Evolutionary conservation across 2,113 vertebrate species (phyloP).

Genomic region (Gavia stellata): DNA sequence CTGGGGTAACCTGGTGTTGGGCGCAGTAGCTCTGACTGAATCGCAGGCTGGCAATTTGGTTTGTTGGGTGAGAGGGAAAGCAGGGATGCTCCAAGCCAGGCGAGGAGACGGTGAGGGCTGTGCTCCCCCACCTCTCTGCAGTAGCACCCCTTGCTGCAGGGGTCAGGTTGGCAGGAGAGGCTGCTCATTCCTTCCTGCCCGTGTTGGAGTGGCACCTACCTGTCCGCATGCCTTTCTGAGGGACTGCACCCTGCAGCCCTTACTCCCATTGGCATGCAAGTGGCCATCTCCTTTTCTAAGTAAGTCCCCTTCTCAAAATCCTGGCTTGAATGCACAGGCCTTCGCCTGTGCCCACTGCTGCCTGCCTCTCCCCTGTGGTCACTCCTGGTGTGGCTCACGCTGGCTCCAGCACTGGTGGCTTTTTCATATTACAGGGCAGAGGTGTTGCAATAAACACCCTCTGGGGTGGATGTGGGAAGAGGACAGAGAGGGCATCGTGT

Average conservation of each 20-base stretch:
- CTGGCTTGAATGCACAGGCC: fast-evolving
- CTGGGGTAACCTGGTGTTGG: background rate
- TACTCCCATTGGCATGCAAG: background rate
- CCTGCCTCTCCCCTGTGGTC: background rate
- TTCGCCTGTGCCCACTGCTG: background rate
- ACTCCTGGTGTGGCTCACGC: background rate
- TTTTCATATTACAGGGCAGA: background rate
- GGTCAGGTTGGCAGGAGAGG: background rate
- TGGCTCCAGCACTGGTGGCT: background rate
- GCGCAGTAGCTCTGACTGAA: background rate
- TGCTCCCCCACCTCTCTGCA: fast-evolving
- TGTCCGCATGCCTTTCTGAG: background rate
- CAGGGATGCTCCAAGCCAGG: background rate
- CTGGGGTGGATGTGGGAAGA: background rate
- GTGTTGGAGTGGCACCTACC: background rate
- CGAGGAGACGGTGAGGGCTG: background rate
- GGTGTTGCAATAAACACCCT: background rate
- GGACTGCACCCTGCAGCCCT: background rate
- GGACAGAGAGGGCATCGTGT: fast-evolving
- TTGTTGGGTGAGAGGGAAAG: background rate
- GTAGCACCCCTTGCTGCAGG: background rate
- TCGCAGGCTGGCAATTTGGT: background rate
- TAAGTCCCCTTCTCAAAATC: background rate
- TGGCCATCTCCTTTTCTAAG: background rate
- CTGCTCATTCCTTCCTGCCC: background rate